Base-by-base conservation (phyloP, 2,888 invertebrate species). In the Leptarthrus brevirostris region DNA sequence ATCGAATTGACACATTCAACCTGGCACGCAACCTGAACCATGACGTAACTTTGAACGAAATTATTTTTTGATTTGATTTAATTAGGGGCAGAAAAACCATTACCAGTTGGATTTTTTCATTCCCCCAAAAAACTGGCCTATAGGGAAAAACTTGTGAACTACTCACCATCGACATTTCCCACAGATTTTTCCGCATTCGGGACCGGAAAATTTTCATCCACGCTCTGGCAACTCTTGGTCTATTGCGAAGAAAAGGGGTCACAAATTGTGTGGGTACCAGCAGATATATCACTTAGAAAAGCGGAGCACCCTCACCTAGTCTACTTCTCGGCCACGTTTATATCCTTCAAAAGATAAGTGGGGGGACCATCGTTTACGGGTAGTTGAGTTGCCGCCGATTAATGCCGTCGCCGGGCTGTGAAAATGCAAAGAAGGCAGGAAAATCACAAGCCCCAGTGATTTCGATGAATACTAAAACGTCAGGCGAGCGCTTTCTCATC, bases 401-500 rank as follows among this genome's bases (percentile, higher is more conserved):
- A 64, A 64, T 8, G 40, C 47, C 22, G 16, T 1, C 22, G 44
- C n/a, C 47, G 10, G 44, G 24, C 44, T 64, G 64, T 64, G 44
- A 64, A 64, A 44, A 64, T 44, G 44, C 20, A 44, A 64, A 64
- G 64, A 18, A 61, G 44, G 8, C 64, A 14, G 1, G 64, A 20
- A 24, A 64, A 47, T 64, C 64, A 64, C 44, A 64, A 64, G 64
- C 44, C 47, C 64, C 64, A 64, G 44, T 64, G 64, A 64, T 64
- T 64, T 40, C 22, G 64, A 16, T 54, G 22, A 16, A 64, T 40
- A 40, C 40, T 40, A 12, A 6, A 30, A 30, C 30, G 40, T 12
- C n/a, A 6, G 12, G 40, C n/a, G n/a, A 40, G n/a, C n/a, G 16
- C 16, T n/a, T 64, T 64, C 64, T 64, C 64, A 64, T 64, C 44